These are phyloP conservation scores for Zaprionus nigranus DNA, from an alignment of 1,140 invertebrate genomes.

Conservation along the genomic window DNA sequence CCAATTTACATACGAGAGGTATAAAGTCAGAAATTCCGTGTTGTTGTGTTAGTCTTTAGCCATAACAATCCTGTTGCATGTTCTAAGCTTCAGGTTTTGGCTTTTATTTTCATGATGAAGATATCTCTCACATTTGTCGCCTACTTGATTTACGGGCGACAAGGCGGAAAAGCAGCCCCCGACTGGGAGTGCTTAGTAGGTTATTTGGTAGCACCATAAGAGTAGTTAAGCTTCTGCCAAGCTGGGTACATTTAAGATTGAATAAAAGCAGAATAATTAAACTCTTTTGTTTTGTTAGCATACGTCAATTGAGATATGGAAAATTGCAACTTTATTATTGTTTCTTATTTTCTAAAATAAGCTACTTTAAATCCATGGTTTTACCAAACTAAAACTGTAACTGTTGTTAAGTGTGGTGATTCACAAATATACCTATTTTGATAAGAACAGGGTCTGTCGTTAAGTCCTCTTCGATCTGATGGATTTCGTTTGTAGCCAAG, in stretches of 20 bases:
- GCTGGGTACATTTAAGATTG: not conserved
- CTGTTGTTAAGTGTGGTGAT: not conserved
- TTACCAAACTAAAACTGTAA: slow-evolving; percentile 1
- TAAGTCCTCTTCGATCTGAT: not conserved
- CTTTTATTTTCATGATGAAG: slow-evolving; percentile 58
- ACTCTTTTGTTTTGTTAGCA: no score
- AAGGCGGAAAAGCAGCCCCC: not conserved
- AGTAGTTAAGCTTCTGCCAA: not conserved
- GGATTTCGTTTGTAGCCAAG: not conserved
- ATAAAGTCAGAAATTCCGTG: slow-evolving; percentile 22
- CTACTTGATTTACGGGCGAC: slow-evolving; percentile 37
- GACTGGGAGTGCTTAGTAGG: slow-evolving; percentile 36
- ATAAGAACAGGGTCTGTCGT: not conserved
- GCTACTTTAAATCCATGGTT: no score
- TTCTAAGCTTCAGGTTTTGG: slow-evolving; percentile 43
- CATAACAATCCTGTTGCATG: slow-evolving; percentile 35
- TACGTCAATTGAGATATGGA: no score
- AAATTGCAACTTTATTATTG: no score
- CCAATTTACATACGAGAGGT: slow-evolving; percentile 36
- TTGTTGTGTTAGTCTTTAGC: slow-evolving; percentile 39
- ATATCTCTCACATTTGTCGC: slow-evolving; percentile 53
- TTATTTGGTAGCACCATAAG: not conserved
- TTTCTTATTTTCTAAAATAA: no score
- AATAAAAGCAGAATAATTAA: not conserved
- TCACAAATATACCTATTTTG: not conserved